phyloP scores from a whole-genome alignment of 2,797 vertebrate species.

The Otolemur crassicaudatus region DNA sequence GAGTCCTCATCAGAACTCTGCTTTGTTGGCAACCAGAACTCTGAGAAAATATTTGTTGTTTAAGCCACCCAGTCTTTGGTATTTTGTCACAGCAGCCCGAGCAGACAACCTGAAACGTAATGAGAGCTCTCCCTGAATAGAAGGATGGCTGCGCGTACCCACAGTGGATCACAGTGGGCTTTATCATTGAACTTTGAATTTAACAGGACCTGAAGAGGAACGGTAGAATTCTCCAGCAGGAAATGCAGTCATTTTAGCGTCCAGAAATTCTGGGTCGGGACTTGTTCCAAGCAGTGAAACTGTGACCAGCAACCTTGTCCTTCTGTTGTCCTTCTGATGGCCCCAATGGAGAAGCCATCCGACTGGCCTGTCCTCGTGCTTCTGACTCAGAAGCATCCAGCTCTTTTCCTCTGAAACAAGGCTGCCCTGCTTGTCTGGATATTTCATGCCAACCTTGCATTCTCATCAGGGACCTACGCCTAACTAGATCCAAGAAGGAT shows the following conservation, averaged over 20 bases:
- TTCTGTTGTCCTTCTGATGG: neutral
- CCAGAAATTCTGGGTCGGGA: neutral
- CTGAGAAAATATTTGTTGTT: neutral
- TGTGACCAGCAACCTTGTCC: neutral
- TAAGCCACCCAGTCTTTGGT: neutral
- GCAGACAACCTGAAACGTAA: neutral
- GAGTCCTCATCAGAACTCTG: neutral
- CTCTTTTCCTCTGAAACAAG: constrained; percentile 14
- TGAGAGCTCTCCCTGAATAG: neutral
- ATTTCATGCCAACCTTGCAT: constrained; percentile 88
- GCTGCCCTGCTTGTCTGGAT: constrained; percentile 84
- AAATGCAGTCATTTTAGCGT: neutral
- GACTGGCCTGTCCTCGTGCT: constrained; percentile 80
- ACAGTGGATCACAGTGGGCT: neutral
- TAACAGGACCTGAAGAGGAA: neutral
- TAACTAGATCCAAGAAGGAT: constrained; percentile 77
- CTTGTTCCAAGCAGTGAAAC: neutral
- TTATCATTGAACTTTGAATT: neutral
- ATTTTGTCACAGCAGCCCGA: neutral
- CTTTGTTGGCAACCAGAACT: neutral
- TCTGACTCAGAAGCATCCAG: constrained; percentile 1
- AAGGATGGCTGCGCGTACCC: neutral
- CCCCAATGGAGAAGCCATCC: constrained; percentile 77
- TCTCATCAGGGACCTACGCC: constrained; percentile 88
- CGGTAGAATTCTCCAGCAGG: neutral